phyloP scores from a whole-genome alignment of 2,113 vertebrate genomes.

The Gambusia holbrooki region DNA sequence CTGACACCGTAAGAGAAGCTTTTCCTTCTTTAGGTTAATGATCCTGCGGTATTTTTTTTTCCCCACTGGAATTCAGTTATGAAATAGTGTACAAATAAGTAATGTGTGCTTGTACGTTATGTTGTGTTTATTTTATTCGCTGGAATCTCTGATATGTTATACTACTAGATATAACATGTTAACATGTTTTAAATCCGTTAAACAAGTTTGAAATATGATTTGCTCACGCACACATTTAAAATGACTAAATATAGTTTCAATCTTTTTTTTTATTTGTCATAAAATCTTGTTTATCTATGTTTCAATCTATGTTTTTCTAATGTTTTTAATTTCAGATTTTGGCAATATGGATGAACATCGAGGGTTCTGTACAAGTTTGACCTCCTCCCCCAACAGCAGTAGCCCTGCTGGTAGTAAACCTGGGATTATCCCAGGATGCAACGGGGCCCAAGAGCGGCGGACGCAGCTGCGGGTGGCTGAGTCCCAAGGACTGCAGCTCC shows the following conservation, averaged over 20 bases:
- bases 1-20: conserved; percentile 55
- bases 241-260: neutral
- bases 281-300: neutral
- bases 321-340: conserved; percentile 14
- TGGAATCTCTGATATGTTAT: neutral
- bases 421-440: conserved; percentile 70
- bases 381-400: conserved; percentile 10
- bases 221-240: neutral
- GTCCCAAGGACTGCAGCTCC: conserved; percentile 90
- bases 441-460: conserved; percentile 81
- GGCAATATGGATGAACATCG: conserved; percentile 50
- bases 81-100: neutral
- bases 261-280: neutral
- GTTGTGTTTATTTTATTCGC: neutral
- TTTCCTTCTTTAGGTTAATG: conserved; percentile 10
- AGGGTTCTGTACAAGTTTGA: conserved; percentile 23
- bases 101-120: neutral
- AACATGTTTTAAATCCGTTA: neutral
- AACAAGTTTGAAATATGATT: neutral
- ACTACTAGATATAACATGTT: neutral
- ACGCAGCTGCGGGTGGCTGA: conserved; percentile 84
- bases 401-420: conserved; percentile 11
- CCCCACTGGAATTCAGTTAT: neutral
- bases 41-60: neutral
- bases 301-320: neutral